Conservation (phyloP, 1,140 invertebrate genomes). For the Batillaria attramentaria region DNA sequence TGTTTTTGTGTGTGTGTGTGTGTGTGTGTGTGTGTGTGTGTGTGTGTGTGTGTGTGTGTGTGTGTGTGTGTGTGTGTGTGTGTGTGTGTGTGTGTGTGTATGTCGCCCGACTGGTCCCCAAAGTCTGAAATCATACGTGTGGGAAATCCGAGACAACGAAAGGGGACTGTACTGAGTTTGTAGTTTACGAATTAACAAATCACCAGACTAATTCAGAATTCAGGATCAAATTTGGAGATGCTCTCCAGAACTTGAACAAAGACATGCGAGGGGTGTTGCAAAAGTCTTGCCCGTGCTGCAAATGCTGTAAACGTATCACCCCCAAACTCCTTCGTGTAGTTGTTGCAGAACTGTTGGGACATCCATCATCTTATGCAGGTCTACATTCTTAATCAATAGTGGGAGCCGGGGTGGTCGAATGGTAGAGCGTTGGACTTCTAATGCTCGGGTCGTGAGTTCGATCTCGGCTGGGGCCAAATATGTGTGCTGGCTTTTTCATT, state of each 20-base stretch:
- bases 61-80: background rate
- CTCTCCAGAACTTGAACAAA: background rate
- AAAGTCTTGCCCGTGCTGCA: too few species aligned
- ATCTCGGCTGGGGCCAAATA: too few species aligned
- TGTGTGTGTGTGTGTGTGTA: background rate
- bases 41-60: background rate
- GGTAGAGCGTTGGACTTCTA: too few species aligned
- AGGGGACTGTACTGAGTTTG: background rate
- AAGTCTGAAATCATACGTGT: too few species aligned
- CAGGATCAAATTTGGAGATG: background rate
- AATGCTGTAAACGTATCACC: too few species aligned
- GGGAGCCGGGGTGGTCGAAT: too few species aligned
- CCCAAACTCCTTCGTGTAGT: too few species aligned
- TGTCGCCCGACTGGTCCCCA: background rate
- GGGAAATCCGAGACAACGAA: background rate
- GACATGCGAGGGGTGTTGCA: background rate
- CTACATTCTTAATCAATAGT: too few species aligned
- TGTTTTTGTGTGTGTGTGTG: background rate
- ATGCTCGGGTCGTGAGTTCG: too few species aligned
- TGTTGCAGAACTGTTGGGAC: too few species aligned
- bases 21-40: background rate
- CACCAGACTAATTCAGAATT: background rate
- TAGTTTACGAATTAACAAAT: background rate
- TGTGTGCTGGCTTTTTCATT: too few species aligned
- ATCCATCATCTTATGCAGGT: too few species aligned